Base-by-base conservation (phyloP, 2,113 vertebrate species). In the Junco hyemalis region DNA sequence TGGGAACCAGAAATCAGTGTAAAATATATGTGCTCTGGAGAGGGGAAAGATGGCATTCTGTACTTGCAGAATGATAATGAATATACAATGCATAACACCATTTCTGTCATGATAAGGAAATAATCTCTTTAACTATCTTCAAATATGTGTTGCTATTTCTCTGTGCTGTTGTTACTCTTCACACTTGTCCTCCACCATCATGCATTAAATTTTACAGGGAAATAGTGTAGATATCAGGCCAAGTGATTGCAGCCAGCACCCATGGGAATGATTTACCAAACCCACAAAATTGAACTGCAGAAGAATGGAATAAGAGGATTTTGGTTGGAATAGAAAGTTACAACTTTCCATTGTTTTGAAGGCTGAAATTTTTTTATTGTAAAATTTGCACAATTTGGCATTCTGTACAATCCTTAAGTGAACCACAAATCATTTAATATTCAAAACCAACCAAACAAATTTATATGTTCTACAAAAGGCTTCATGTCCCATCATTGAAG, bases 161-260 rank as follows among this genome's bases (percentile, higher is more conserved):
- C 23, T 60, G 14, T 66, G 60, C 33, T 73, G 38, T 78, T 77
- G 50, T 25, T 69, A 61, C 42, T 72, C 51, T 81, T 64, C 45
- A 38, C 35, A 69, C 40, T 84, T 47, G 90, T 91, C 74, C 80
- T 80, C 48, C 93, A 60, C 35, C 26, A 56, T 50, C 56, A 64
- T 54, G 24, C 47, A 73, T 90, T 93, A 94, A 66, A 90, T 86
- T 96, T 92, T 76, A 95, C 66, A 50, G 23, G 69, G 29, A 81
- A 74, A 79, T 45, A 61, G 14, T 29, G 57, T 64, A 31, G n/a
- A 63, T 91, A 81, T 31, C 47, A 64, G 35, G 54, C 21, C 73
- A 82, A 82, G 20, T 28, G 35, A 26, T 51, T 79, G n/a, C n/a
- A 51, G 42, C 14, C 33, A 73, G 20, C 14, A 40, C 29, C 45